These are phyloP conservation scores for Mesopsocus fuscifrons DNA, from an alignment of 2,888 invertebrate species.

Conservation along the genomic window DNA sequence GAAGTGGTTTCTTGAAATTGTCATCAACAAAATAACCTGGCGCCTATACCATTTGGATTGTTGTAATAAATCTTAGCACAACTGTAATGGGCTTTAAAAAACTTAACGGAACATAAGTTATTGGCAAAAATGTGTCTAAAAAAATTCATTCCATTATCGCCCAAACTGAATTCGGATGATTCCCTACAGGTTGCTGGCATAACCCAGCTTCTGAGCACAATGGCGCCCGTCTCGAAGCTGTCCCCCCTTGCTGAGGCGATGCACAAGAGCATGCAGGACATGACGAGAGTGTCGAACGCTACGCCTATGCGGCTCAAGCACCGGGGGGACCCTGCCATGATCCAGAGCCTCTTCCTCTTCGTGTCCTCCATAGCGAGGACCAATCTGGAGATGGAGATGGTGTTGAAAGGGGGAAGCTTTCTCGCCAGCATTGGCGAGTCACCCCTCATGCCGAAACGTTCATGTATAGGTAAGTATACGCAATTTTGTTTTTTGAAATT, in stretches of 20 bases:
- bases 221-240: constrained; percentile 31
- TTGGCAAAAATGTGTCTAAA: too few relatives aligned
- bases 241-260: constrained; percentile 70
- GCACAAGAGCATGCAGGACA: constrained; percentile 85
- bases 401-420: constrained; percentile 72
- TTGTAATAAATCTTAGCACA: too few relatives aligned
- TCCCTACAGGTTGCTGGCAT: too few relatives aligned
- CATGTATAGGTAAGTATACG: constrained; percentile 47
- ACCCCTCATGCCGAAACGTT: constrained; percentile 51
- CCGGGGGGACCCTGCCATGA: constrained; percentile 39
- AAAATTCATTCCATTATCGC: too few relatives aligned
- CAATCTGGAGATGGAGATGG: constrained; percentile 81
- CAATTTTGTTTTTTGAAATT: background rate
- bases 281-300: constrained; percentile 50
- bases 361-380: constrained; percentile 77
- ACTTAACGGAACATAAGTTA: too few relatives aligned
- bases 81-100: too few relatives aligned
- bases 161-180: too few relatives aligned
- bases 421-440: constrained; percentile 25
- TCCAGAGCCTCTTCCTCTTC: constrained; percentile 66
- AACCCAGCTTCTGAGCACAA: constrained; percentile 25
- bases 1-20: too few relatives aligned
- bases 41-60: too few relatives aligned
- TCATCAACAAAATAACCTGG: too few relatives aligned
- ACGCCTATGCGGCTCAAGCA: constrained; percentile 72